Evolutionary conservation across 2,888 invertebrate genomes (phyloP), one percentile per base, ranked within the genome.

Genomic region (Glomeris marginata): DNA sequence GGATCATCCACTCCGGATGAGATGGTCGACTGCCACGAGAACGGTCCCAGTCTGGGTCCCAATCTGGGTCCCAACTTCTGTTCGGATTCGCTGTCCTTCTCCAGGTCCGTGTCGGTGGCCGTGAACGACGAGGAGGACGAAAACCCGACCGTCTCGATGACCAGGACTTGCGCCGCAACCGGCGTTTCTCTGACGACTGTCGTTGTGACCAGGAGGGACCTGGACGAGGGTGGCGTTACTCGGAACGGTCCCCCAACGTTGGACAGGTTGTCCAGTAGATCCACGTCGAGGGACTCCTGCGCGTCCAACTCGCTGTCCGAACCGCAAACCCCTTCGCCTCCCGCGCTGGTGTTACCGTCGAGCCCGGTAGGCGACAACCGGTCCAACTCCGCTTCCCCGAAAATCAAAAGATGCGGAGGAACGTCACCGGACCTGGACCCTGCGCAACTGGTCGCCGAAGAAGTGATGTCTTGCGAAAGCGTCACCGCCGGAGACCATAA

Each of bases 401-500:
- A 8, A 8, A 28, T 3, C 28, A 28, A 28, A 8, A 3, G 28
- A 8, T 8, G 28, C 4, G 28, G 8, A 28, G 28, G 28, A 8
- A 28, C 28, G 28, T 28, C 28, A 3, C 28, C 28, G 28, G 28
- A 28, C 3, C 28, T 8, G 28, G 28, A 28, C 4, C 4, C 3
- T 5, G 28, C 28, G 28, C 28, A 5, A 8, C 28, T 28, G 4
- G 28, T n/a, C n/a, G n/a, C n/a, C n/a, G n/a, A n/a, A n/a, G n/a
- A n/a, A n/a, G n/a, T n/a, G n/a, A n/a, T n/a, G n/a, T n/a, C 28
- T 3, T 28, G 28, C 28, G 28, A 28, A 2, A 48, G 48, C 42
- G 34, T 48, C 11, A 48, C 48, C 22, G 41, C 48, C 28, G 48
- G 48, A 35, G 48, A 48, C 48, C 48, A 48, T 22, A 48, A 48